Evolutionary conservation across 2,797 vertebrate species (phyloP), one percentile per base, ranked within the genome.

Genomic region (Caiman crocodilus): DNA sequence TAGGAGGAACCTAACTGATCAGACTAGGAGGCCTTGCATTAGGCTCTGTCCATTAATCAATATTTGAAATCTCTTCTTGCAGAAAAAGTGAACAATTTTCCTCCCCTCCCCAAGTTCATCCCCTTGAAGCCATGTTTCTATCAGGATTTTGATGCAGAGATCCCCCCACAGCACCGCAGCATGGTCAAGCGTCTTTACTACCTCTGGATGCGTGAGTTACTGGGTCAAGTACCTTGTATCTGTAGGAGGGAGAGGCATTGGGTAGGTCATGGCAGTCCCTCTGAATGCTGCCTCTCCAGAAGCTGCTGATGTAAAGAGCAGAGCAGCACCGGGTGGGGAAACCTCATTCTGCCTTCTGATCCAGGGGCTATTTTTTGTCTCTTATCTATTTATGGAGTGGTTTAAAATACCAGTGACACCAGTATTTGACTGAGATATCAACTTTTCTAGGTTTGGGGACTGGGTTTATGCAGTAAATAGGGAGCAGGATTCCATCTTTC

Each of bases 91-190:
- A 99, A 99, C 95, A 99, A 99, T 97, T 99, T 99, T 83, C 99
- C 99, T 26, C 99, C 99, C 0, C 96, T 99, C 93, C 99, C 99
- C 5, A 98, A 96, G 56, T 99, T 99, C 96, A 98, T 99, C 96
- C 99, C 99, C 0, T 95, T 99, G 90, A 99, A 99, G 98, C 99
- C 99, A 1, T 99, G 99, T 95, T 99, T 99, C 98, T 99, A 99
- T 95, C 99, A 99, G 97, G 99, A 99, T 97, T 99, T 99, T 15
- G 99, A 99, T 1, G 99, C 99, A 3, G 98, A 98, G 91, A 99
- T 99, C 87, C 99, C 99, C 0, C 99, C 99, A 0, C 99, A 99
- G 96, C 99, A 99, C 94, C 98, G 98, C 76, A 98, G 97, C 96
- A 98, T 99, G 98, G 99, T 99, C 98, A 99, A 99, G 96, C 99